phyloP scores from a whole-genome alignment of 2,113 vertebrate genomes.

The Heliornis fulica region DNA sequence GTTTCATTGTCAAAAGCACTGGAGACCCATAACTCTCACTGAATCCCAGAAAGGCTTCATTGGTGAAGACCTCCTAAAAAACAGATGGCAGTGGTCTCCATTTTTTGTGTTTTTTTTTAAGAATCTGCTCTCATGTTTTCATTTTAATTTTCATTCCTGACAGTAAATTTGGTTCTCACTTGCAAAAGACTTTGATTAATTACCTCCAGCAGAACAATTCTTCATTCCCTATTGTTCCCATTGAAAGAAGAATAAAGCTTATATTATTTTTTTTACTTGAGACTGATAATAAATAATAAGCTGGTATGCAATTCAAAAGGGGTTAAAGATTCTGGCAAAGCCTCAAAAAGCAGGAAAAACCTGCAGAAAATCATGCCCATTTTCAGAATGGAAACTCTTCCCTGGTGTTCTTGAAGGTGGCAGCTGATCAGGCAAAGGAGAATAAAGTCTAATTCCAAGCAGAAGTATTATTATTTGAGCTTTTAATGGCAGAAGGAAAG shows the following conservation, averaged over 20 bases:
- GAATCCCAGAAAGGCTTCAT: neutral
- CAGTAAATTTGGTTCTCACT: neutral
- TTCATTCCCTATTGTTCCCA: neutral
- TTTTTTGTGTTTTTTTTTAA: fast-evolving
- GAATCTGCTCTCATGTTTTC: neutral
- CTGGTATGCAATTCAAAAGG: neutral
- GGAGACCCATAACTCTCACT: neutral
- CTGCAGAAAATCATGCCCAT: neutral
- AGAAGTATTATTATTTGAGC: neutral
- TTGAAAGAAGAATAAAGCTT: neutral
- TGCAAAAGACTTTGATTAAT: neutral
- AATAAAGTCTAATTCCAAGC: neutral
- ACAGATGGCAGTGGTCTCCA: neutral
- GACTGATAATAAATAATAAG: neutral
- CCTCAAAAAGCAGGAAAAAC: neutral
- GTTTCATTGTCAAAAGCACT: neutral
- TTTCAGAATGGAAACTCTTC: neutral
- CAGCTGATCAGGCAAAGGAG: neutral
- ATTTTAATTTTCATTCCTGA: neutral
- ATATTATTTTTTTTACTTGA: neutral
- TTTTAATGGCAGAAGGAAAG: neutral
- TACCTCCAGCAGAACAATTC: neutral
- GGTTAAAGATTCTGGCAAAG: neutral
- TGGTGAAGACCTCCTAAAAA: neutral
- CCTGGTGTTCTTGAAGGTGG: neutral